Base-by-base conservation (phyloP, 2,888 invertebrate genomes). In the Incurvaria masculella region DNA sequence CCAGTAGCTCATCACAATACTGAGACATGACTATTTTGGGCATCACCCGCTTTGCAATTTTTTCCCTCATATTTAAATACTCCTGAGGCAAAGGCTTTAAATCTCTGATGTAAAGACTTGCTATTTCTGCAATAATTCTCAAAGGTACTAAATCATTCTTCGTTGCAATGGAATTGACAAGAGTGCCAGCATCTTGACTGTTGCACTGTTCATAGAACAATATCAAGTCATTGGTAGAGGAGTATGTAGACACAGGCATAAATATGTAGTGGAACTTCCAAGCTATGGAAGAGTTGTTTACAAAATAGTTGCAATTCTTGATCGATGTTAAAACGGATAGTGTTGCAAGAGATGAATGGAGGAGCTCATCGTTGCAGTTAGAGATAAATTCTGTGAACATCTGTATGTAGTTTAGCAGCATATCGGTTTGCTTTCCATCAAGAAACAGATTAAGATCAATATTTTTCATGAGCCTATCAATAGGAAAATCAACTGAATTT, bases 191-290 rank as follows among this genome's bases (percentile, higher is more conserved):
- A 33, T 33, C 14, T 3, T 11, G 8, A 55, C 50, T 8, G 49
- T 54, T 23, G 56, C 48, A 44, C 52, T 53, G 11, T 56, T 57
- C 23, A 51, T 67, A 67, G 47, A 66, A 67, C 50, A 64, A 56
- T 45, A 76, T 69, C 50, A 73, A 63, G 54, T 69, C 67, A 55
- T 74, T 71, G 46, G 70, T 59, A 41, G 67, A 65, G 40, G 62
- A 64, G 45, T 64, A 61, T 45, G 73, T 70, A 2, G 72, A 67
- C 61, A 76, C 69, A 1, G 74, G 70, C 51, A 78, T 60, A 61
- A 65, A 74, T 55, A 78, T 64, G 47, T 78, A 78, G 52, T 74
- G 70, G 52, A 73, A 78, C 55, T 75, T 78, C 76, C 76, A 78
- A 43, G 64, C 66, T 14, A 70, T 59, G 27, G 74, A 65, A 45